Evolutionary conservation across 1,140 invertebrate genomes (phyloP).

Genomic region (Gryllus bimaculatus): DNA sequence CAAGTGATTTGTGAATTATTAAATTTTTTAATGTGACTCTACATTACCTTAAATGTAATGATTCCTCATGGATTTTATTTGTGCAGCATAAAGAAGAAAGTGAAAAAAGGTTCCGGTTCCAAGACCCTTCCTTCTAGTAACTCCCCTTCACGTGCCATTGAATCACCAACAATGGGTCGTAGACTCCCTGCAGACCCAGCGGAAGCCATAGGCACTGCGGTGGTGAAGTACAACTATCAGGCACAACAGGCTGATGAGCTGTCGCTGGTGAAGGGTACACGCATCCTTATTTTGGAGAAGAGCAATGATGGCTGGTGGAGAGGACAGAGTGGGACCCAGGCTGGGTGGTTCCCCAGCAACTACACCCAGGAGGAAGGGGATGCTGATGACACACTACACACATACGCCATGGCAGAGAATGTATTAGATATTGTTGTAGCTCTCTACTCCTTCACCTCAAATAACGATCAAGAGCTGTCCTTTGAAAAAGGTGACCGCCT

Average conservation of each 20-base stretch:
- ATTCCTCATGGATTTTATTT: slow-evolving; percentile 12
- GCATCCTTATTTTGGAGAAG: slow-evolving; percentile 93
- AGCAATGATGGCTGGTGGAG: slow-evolving; percentile 99
- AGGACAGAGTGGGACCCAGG: slow-evolving; percentile 72
- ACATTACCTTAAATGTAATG: not conserved
- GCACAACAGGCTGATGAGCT: slow-evolving; percentile 95
- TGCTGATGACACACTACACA: slow-evolving; percentile 70
- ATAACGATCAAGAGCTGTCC: slow-evolving; percentile 92
- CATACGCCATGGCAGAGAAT: slow-evolving; percentile 86
- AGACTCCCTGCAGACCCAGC: slow-evolving; percentile 68
- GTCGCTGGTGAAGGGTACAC: slow-evolving; percentile 79
- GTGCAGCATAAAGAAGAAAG: slow-evolving; percentile 83
- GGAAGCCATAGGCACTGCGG: slow-evolving; percentile 80
- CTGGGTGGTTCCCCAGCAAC: slow-evolving; percentile 96
- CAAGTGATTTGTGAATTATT: not conserved
- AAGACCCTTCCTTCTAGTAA: slow-evolving; percentile 75
- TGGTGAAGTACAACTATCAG: slow-evolving; percentile 97
- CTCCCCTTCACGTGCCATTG: slow-evolving; percentile 66
- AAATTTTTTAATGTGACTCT: not conserved
- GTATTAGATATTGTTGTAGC: slow-evolving; percentile 90
- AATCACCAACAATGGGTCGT: slow-evolving; percentile 64
- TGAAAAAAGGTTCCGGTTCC: slow-evolving; percentile 67
- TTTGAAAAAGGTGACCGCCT: slow-evolving; percentile 93
- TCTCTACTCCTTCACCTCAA: slow-evolving; percentile 86
- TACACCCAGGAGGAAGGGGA: slow-evolving; percentile 88